Conservation (phyloP, 2,888 invertebrate species). For the Hipparchia sbordonii region DNA sequence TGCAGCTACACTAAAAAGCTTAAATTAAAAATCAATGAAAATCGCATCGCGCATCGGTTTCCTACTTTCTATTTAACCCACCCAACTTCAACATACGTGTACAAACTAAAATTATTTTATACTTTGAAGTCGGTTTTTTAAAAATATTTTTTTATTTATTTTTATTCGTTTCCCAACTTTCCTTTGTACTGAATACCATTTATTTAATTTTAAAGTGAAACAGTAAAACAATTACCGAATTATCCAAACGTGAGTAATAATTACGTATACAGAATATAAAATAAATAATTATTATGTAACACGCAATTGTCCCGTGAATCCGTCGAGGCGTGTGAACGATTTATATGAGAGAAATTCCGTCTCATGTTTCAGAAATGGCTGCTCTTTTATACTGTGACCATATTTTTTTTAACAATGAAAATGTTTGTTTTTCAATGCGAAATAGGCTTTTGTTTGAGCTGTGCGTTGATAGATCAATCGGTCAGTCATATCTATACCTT, state of each 20-base stretch:
- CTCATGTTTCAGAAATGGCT: slow-evolving; percentile 10
- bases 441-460: no score
- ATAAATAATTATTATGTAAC: slow-evolving; percentile 21
- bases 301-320: slow-evolving; percentile 22
- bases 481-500: no score
- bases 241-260: slow-evolving; percentile 5
- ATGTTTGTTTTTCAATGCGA: no score
- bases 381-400: slow-evolving; percentile 4
- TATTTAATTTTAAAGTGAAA: slow-evolving; percentile 5
- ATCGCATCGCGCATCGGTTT: no score
- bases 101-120: no score
- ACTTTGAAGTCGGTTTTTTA: no score
- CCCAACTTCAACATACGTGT: no score
- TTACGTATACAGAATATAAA: slow-evolving; percentile 21
- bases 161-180: background rate
- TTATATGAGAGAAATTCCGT: slow-evolving; percentile 26
- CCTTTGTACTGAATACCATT: background rate
- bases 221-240: slow-evolving; percentile 1
- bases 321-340: slow-evolving; percentile 24
- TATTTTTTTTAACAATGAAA: background rate
- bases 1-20: no score
- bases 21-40: no score
- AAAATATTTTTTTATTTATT: no score
- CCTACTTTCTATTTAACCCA: no score
- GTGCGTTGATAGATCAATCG: no score